Evolutionary conservation across 2,113 vertebrate genomes (phyloP).

Genomic region (Argyrosomus japonicus): DNA sequence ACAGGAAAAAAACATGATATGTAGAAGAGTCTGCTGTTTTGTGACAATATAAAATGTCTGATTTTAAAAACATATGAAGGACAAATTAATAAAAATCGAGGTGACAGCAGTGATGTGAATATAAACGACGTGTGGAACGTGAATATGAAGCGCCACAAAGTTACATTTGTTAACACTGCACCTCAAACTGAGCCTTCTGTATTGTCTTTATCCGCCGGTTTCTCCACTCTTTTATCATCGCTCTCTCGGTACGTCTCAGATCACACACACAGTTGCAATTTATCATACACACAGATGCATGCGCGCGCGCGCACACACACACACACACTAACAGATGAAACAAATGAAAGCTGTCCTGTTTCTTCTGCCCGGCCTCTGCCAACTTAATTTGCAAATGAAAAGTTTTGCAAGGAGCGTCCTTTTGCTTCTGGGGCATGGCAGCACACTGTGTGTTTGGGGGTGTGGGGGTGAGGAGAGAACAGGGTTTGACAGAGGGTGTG

Average conservation of each 20-base stretch:
- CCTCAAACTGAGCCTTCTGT: slow-evolving; percentile 21
- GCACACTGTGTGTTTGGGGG: slow-evolving; percentile 69
- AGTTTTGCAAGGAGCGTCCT: slow-evolving; percentile 81
- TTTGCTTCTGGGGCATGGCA: slow-evolving; percentile 81
- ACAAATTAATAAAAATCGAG: neutral
- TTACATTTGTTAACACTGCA: neutral
- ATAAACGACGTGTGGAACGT: neutral
- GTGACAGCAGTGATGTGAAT: slow-evolving; percentile 24
- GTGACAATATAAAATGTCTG: neutral
- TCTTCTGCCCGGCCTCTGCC: slow-evolving; percentile 75
- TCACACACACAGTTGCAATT: slow-evolving; percentile 46
- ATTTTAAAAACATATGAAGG: slow-evolving; percentile 1
- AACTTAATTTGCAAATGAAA: slow-evolving; percentile 89
- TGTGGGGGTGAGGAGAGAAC: slow-evolving; percentile 40
- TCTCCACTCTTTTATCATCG: slow-evolving; percentile 34
- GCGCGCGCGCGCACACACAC: neutral
- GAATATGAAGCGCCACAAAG: neutral
- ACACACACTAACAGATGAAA: slow-evolving; percentile 49
- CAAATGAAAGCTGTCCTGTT: slow-evolving; percentile 68
- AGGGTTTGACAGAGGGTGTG: slow-evolving; percentile 68
- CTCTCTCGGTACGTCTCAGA: slow-evolving; percentile 26
- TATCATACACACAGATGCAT: slow-evolving; percentile 34
- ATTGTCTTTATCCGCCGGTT: slow-evolving; percentile 27
- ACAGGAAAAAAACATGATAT: neutral
- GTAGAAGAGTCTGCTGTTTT: neutral